Conservation (phyloP, 2,113 vertebrate genomes). For the Oplegnathus fasciatus region DNA sequence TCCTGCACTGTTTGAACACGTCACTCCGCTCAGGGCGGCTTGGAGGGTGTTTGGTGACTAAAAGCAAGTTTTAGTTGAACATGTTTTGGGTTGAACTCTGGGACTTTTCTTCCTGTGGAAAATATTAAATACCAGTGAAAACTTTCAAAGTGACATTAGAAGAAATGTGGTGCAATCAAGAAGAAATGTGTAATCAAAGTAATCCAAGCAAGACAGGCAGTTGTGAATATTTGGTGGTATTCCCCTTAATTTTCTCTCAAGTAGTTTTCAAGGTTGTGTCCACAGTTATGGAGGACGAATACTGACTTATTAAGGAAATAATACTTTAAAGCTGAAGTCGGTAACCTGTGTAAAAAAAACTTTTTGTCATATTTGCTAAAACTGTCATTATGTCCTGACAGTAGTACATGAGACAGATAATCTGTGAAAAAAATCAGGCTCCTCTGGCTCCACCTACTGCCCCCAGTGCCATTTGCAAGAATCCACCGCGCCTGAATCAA, state of each 20-base stretch:
- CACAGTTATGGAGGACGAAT: not conserved
- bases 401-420: too few species aligned
- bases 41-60: not conserved
- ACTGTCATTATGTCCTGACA: too few species aligned
- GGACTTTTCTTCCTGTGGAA: not conserved
- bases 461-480: too few species aligned
- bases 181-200: not conserved
- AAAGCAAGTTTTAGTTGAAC: slow-evolving; percentile 2
- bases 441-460: too few species aligned
- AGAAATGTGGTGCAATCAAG: not conserved
- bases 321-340: too few species aligned
- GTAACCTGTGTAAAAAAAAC: too few species aligned
- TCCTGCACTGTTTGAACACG: not conserved
- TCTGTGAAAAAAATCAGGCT: too few species aligned
- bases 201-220: not conserved
- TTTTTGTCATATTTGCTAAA: too few species aligned
- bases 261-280: not conserved
- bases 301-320: too few species aligned
- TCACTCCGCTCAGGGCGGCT: not conserved
- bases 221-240: not conserved
- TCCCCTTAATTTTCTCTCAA: not conserved
- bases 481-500: too few species aligned
- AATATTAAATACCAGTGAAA: not conserved
- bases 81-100: not conserved
- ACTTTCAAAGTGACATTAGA: not conserved